These are phyloP conservation scores for Diabrotica virgifera DNA, from an alignment of 1,140 invertebrate genomes.

Conservation along the genomic window DNA sequence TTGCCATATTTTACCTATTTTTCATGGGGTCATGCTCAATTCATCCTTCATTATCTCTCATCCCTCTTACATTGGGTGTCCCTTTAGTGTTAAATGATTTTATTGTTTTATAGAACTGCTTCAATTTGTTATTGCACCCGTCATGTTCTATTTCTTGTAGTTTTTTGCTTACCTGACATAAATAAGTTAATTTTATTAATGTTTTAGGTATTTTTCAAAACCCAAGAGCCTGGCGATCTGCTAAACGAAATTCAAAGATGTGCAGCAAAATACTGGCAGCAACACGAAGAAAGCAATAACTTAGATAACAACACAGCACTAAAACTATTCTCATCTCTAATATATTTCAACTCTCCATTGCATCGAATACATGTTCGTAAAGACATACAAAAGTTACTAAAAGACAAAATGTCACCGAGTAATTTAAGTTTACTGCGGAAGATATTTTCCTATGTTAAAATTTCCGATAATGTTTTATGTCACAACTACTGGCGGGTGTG, in stretches of 20 bases:
- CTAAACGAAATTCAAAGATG: constrained; percentile 39
- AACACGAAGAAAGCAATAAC: constrained; percentile 29
- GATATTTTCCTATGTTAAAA: constrained; percentile 49
- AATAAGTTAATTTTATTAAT: no score
- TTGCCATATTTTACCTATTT: no score
- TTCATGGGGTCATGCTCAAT: no score
- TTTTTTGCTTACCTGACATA: no score
- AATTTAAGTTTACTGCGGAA: constrained; percentile 42
- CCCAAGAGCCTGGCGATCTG: constrained; percentile 40
- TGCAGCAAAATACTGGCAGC: constrained; percentile 33
- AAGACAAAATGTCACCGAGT: constrained; percentile 30
- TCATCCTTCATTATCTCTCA: no score
- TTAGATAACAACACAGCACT: constrained; percentile 22
- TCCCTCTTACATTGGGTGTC: no score
- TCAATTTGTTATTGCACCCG: no score
- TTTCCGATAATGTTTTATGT: constrained; percentile 47
- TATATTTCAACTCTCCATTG: constrained; percentile 40
- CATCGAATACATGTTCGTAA: constrained; percentile 42
- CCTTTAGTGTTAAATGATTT: no score
- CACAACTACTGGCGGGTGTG: constrained; percentile 49
- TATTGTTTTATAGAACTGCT: no score
- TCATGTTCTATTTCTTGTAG: no score
- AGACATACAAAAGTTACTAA: constrained; percentile 41
- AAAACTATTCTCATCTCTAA: constrained; percentile 34
- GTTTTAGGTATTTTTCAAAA: constrained; percentile 42